A percentile compares a stretch with the other conserved stretches of the same genome.
Conservation (phyloP, 1,140 invertebrate genomes). For the Portunus trituberculatus region DNA sequence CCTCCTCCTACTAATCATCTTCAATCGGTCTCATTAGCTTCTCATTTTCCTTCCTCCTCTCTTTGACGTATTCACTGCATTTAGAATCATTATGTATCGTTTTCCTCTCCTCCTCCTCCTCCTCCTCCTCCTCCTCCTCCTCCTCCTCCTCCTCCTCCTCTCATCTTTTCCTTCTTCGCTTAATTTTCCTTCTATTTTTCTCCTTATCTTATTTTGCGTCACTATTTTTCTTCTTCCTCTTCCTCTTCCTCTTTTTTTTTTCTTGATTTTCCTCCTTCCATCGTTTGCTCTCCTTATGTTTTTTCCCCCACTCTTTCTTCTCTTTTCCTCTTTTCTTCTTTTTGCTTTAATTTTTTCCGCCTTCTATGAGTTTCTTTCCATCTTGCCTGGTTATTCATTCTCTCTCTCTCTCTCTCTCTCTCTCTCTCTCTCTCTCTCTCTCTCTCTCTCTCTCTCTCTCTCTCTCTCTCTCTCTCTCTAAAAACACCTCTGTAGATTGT, state of each 20-base stretch:
- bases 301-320: neutral
- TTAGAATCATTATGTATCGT: neutral
- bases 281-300: no score
- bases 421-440: no score
- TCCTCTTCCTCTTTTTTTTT: neutral
- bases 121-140: neutral
- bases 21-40: neutral
- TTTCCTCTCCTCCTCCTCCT: neutral
- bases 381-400: neutral
- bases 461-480: no score
- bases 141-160: conserved; percentile 3
- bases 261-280: no score
- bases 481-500: no score
- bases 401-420: no score
- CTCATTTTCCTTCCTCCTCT: conserved; percentile 1
- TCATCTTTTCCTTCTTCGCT: neutral
- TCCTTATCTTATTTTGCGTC: neutral
- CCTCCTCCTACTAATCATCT: neutral
- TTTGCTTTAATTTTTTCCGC: no score
- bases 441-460: no score
- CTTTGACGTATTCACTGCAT: neutral
- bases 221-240: neutral
- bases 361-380: no score
- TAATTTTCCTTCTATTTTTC: no score
- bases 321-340: neutral